Evolutionary conservation across 2,797 vertebrate species (phyloP).

Genomic region (Melanotaenia pygmaea): DNA sequence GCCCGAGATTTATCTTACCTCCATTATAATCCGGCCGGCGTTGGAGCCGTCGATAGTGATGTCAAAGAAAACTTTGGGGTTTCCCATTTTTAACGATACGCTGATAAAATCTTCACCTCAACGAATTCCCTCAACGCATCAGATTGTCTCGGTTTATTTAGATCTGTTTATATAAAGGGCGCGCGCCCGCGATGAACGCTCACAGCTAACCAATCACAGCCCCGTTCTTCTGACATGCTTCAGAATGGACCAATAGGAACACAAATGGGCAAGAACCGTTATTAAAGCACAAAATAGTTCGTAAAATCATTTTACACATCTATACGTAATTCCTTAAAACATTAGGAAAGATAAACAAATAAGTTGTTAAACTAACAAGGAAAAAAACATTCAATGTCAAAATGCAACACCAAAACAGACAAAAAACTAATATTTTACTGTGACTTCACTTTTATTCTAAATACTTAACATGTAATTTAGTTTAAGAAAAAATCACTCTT

Average conservation of each 20-base stretch:
- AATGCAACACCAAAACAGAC: no score
- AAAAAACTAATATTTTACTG: no score
- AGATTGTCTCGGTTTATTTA: background rate
- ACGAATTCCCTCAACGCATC: background rate
- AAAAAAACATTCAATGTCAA: no score
- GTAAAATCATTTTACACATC: no score
- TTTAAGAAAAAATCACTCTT: no score
- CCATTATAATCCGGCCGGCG: constrained; percentile 86
- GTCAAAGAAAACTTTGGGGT: constrained; percentile 88
- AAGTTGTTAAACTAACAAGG: no score
- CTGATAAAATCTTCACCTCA: background rate
- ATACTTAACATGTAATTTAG: no score
- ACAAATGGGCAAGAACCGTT: background rate
- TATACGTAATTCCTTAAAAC: no score
- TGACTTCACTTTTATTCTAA: no score
- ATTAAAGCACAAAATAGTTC: no score
- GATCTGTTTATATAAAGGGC: background rate
- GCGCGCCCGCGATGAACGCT: background rate
- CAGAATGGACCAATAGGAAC: constrained; percentile 28
- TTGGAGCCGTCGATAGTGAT: constrained; percentile 61
- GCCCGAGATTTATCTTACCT: constrained; percentile 77
- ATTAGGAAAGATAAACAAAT: no score
- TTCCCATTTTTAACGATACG: constrained; percentile 56
- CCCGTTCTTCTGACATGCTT: fast-evolving
- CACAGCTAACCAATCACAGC: constrained; percentile 43